Conservation (phyloP, 2,888 invertebrate species). For the Tiliacea citrago region DNA sequence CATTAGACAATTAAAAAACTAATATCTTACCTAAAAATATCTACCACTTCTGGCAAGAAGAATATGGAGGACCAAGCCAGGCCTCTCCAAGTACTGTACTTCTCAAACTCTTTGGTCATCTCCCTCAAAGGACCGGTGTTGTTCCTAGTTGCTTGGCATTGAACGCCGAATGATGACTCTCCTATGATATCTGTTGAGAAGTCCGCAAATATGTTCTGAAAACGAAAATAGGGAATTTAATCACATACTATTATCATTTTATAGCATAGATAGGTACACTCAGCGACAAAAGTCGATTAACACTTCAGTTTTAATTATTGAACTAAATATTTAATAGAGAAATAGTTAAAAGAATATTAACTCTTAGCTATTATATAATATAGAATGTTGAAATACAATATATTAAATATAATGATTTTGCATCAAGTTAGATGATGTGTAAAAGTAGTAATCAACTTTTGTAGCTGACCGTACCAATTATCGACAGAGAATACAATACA, state of each 20-base stretch:
- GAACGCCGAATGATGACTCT: constrained; percentile 73
- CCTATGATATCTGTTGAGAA: constrained; percentile 69
- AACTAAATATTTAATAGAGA: neutral
- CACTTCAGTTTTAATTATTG: neutral
- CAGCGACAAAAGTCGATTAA: no score
- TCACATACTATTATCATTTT: neutral
- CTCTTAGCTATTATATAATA: no score
- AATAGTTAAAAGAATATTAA: neutral
- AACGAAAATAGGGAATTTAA: neutral
- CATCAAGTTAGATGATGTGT: no score
- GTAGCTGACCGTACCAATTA: no score
- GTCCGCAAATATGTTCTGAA: constrained; percentile 39
- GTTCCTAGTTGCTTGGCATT: constrained; percentile 69
- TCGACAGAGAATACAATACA: no score
- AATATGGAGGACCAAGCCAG: constrained; percentile 74
- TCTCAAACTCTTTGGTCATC: constrained; percentile 73
- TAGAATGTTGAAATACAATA: no score
- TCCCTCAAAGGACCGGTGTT: constrained; percentile 69
- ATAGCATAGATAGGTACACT: neutral
- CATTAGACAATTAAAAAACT: neutral
- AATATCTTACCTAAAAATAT: constrained; percentile 69
- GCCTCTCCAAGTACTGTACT: constrained; percentile 69
- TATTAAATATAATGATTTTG: no score
- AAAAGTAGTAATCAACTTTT: no score
- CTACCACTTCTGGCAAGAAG: constrained; percentile 74